Conservation (phyloP, 2,888 invertebrate species). For the Agonopterix heracliana region DNA sequence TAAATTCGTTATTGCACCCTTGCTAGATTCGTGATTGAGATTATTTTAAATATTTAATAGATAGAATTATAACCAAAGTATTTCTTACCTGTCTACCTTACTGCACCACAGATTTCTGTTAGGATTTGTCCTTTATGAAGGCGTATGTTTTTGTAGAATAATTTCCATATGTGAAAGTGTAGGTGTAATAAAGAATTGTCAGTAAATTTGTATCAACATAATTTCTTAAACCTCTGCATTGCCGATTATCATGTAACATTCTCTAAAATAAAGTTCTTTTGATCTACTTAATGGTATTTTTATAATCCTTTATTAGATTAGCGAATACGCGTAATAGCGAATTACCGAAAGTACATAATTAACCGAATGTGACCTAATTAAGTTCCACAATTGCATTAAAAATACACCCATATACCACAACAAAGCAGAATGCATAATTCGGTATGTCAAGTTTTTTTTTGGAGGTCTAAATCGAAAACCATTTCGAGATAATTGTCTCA, state of each 20-base stretch:
- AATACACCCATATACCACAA: no score
- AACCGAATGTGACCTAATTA: no score
- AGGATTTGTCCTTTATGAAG: constrained; percentile 51
- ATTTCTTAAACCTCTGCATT: constrained; percentile 73
- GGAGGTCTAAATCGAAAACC: no score
- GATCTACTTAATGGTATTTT: constrained; percentile 48
- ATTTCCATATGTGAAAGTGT: constrained; percentile 64
- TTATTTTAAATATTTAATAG: constrained; percentile 41
- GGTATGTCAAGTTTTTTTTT: no score
- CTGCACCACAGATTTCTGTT: constrained; percentile 55
- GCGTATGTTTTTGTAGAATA: constrained; percentile 65
- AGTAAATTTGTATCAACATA: constrained; percentile 70
- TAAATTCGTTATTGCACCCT: constrained; percentile 49
- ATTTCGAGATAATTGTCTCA: no score
- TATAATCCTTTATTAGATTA: constrained; percentile 15
- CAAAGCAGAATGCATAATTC: no score
- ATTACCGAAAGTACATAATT: no score
- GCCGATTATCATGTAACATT: constrained; percentile 75
- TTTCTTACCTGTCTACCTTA: constrained; percentile 20
- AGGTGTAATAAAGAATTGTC: constrained; percentile 66
- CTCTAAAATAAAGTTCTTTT: constrained; percentile 77
- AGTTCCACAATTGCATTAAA: no score
- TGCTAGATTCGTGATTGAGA: constrained; percentile 41
- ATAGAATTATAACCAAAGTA: constrained; percentile 38
- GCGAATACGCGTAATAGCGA: no score